Percentiles rank a stretch among this genome's conserved stretches.
Evolutionary conservation across 2,797 vertebrate genomes (phyloP).

Genomic region (Heliangelus exortis): DNA sequence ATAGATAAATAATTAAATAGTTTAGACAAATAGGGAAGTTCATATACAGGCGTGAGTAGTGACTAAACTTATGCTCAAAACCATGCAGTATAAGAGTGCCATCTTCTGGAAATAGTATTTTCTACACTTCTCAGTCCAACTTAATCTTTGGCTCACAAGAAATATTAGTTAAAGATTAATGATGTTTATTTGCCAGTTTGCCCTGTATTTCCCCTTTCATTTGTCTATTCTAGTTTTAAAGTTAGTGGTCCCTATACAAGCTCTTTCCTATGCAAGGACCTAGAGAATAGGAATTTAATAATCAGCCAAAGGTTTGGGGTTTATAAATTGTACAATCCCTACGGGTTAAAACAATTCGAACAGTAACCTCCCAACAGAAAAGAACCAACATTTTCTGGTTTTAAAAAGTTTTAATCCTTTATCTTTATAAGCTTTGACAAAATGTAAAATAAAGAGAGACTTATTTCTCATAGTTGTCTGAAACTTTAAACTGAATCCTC

Average conservation of each 20-base stretch:
- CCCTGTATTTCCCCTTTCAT: constrained; percentile 50
- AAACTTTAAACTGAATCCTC: not conserved
- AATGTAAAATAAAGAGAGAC: not conserved
- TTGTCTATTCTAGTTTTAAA: constrained; percentile 50
- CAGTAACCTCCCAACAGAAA: not conserved
- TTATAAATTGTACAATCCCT: not conserved
- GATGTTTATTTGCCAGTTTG: constrained; percentile 65
- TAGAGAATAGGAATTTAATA: not conserved
- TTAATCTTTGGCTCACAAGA: not conserved
- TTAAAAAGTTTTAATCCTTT: not conserved
- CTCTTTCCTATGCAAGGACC: not conserved
- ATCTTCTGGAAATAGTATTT: constrained; percentile 74
- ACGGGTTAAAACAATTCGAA: not conserved
- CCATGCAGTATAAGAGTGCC: constrained; percentile 74
- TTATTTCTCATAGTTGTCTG: not conserved
- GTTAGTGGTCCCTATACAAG: constrained; percentile 21
- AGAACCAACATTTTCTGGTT: not conserved
- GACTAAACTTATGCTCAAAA: not conserved
- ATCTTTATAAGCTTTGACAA: not conserved
- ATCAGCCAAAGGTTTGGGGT: not conserved
- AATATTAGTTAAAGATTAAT: constrained; percentile 61
- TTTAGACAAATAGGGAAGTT: not conserved
- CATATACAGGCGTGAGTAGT: not conserved
- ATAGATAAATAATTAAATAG: constrained; percentile 31
- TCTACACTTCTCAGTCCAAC: not conserved